Conservation (phyloP, 2,797 vertebrate genomes). For the Sciurus carolinensis region DNA sequence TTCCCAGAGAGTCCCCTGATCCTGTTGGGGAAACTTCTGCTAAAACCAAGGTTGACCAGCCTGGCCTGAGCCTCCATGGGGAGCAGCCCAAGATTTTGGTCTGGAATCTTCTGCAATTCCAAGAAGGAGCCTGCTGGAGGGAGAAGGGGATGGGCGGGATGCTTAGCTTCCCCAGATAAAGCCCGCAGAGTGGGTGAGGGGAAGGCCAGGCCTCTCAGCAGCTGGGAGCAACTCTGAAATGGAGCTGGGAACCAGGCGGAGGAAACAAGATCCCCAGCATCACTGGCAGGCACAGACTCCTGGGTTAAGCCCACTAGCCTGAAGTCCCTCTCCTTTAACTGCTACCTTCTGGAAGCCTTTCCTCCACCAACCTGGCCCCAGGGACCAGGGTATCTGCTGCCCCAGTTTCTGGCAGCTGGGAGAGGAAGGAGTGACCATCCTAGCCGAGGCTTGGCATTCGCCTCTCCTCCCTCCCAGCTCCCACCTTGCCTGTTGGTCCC, state of each 20-base stretch:
- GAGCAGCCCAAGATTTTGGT: background rate
- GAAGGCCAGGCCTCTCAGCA: background rate
- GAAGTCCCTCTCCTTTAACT: background rate
- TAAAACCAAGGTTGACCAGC: background rate
- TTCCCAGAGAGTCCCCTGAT: background rate
- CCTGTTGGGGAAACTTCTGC: background rate
- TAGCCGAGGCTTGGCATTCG: background rate
- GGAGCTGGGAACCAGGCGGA: background rate
- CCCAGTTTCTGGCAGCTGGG: background rate
- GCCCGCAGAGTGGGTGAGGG: background rate
- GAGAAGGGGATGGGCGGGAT: background rate
- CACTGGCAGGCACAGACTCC: background rate
- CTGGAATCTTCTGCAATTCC: background rate
- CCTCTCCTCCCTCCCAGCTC: background rate
- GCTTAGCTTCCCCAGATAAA: background rate
- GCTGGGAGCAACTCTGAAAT: background rate
- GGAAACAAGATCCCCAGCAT: background rate
- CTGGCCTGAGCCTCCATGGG: background rate
- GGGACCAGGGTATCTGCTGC: background rate
- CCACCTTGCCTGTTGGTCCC: background rate
- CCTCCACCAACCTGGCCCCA: background rate
- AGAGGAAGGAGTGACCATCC: background rate
- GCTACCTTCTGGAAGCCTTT: conserved; percentile 8
- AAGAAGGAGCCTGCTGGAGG: background rate
- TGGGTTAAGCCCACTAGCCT: background rate